Evolutionary conservation across 2,113 vertebrate genomes (phyloP).

Genomic region (Ammodytes dubius): DNA sequence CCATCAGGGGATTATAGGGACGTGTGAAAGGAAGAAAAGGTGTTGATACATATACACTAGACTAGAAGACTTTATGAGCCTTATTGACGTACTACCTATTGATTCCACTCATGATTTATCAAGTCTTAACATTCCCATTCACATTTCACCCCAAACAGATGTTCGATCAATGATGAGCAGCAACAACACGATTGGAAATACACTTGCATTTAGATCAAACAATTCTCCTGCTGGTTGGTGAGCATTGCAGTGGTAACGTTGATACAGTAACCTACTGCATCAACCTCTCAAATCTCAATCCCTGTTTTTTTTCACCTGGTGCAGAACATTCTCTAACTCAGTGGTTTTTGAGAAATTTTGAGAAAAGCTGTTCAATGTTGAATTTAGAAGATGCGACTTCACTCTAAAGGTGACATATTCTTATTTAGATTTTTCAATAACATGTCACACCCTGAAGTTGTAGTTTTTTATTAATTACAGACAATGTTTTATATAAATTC

Average conservation of each 20-base stretch:
- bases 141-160: background rate
- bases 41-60: conserved; percentile 60
- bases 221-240: background rate
- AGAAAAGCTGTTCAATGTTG: too few relatives aligned
- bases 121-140: conserved; percentile 22
- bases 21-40: conserved; percentile 62
- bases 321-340: background rate
- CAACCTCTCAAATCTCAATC: background rate
- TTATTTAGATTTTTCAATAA: too few relatives aligned
- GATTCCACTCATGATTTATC: conserved; percentile 47
- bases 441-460: too few relatives aligned
- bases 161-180: background rate
- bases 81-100: background rate
- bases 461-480: too few relatives aligned
- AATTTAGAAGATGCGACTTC: too few relatives aligned
- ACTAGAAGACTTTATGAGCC: conserved; percentile 36
- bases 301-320: background rate
- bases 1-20: conserved; percentile 73
- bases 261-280: background rate
- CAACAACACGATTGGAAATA: background rate
- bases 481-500: too few relatives aligned
- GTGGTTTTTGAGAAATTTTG: background rate
- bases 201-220: background rate
- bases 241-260: too few relatives aligned
- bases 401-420: too few relatives aligned